These are phyloP conservation scores for Cheilosia vernalis DNA, from an alignment of 2,888 invertebrate species.

Conservation along the genomic window DNA sequence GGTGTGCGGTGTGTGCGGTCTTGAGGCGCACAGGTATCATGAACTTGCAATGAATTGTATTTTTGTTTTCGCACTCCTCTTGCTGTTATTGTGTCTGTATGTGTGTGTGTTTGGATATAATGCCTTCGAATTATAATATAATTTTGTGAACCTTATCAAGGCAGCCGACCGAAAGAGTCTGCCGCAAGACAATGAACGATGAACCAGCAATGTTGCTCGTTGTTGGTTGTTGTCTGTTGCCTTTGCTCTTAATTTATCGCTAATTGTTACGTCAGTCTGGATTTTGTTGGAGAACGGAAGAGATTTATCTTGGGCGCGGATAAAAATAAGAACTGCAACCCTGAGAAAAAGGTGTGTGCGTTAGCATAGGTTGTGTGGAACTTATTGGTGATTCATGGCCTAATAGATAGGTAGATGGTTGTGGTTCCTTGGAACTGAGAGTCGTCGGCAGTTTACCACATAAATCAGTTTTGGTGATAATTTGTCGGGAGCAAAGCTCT, in stretches of 20 bases:
- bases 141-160: conserved; percentile 69
- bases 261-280: conserved; percentile 74
- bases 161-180: conserved; percentile 47
- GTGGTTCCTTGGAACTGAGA: conserved; percentile 54
- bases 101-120: conserved; percentile 40
- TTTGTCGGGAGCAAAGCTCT: conserved; percentile 71
- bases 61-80: conserved; percentile 31
- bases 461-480: conserved; percentile 74
- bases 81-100: background rate
- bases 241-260: conserved; percentile 73
- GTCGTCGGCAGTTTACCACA: background rate
- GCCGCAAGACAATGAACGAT: conserved; percentile 63
- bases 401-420: conserved; percentile 51
- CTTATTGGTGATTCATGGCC: conserved; percentile 72
- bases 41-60: conserved; percentile 38
- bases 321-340: conserved; percentile 16
- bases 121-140: conserved; percentile 68
- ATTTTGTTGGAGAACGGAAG: conserved; percentile 61
- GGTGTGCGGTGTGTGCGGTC: conserved; percentile 63
- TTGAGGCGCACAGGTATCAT: conserved; percentile 53
- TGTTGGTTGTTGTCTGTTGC: conserved; percentile 30
- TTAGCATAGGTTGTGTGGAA: conserved; percentile 49
- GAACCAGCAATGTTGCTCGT: conserved; percentile 29
- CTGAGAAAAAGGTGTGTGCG: conserved; percentile 51
- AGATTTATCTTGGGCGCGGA: conserved; percentile 68